phyloP scores from a whole-genome alignment of 2,797 vertebrate genomes.

The Halcyon smyrnensis region DNA sequence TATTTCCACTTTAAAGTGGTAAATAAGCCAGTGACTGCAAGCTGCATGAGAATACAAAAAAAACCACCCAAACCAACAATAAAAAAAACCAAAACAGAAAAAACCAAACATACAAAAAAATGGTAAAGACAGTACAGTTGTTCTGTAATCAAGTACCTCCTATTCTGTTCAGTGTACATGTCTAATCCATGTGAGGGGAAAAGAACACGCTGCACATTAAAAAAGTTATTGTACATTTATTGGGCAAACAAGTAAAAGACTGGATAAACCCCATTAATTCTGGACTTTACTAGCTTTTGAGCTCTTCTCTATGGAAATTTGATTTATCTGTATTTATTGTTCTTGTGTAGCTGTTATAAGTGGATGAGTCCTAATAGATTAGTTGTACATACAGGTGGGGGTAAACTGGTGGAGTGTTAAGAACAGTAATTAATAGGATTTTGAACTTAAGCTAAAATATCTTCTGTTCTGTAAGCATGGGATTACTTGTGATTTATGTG shows the following conservation, averaged over 20 bases:
- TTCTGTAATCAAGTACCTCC: not conserved
- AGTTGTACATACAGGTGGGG: not conserved
- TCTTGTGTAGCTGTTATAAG: not conserved
- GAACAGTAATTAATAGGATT: not conserved
- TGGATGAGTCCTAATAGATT: not conserved
- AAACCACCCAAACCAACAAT: accelerated
- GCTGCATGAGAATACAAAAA: not conserved
- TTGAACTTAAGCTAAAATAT: not conserved
- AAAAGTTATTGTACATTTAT: not conserved
- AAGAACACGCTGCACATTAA: not conserved
- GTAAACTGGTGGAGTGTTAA: not conserved
- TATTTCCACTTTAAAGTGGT: not conserved
- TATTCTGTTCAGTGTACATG: not conserved
- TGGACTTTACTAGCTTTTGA: not conserved
- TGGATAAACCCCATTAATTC: not conserved
- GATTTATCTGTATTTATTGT: not conserved
- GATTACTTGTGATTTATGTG: not conserved
- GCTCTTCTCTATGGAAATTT: not conserved
- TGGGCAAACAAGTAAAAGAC: not conserved
- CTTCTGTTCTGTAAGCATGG: not conserved
- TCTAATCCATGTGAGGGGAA: not conserved
- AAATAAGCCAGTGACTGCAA: not conserved
- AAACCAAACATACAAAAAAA: not conserved
- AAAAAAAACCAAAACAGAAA: too few relatives aligned
- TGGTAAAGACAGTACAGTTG: not conserved